A percentile compares a stretch with the other conserved stretches of the same genome.
Evolutionary conservation across 2,797 vertebrate genomes (phyloP).

Genomic region (Tauraco hartlaubi): DNA sequence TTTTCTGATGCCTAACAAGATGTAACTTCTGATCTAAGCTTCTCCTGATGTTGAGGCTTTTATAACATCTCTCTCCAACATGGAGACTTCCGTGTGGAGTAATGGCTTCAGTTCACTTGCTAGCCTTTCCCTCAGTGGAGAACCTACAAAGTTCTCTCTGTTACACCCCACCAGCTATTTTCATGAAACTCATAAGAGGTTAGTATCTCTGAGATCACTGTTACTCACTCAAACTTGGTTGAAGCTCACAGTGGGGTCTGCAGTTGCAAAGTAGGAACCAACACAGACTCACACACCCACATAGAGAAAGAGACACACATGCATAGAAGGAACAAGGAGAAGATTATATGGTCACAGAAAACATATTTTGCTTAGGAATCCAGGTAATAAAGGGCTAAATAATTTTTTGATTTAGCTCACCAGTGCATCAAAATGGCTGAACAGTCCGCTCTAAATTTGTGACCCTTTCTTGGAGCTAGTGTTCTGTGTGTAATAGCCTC

Average conservation of each 20-base stretch:
- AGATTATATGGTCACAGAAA: neutral
- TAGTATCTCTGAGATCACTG: neutral
- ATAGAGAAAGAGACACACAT: neutral
- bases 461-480: neutral
- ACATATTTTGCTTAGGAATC: neutral
- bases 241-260: neutral
- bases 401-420: neutral
- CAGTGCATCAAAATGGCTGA: neutral
- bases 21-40: neutral
- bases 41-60: neutral
- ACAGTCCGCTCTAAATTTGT: neutral
- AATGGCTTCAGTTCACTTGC: neutral
- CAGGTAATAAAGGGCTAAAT: neutral
- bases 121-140: neutral
- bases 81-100: neutral
- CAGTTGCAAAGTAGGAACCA: neutral
- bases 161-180: neutral
- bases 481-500: neutral
- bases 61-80: neutral
- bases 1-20: constrained; percentile 1
- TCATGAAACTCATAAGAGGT: neutral
- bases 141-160: neutral
- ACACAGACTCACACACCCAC: neutral
- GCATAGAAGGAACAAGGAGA: neutral
- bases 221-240: neutral